Percentiles rank a stretch among this genome's conserved stretches.
Evolutionary conservation across 2,888 invertebrate species (phyloP).

Genomic region (Aplocera efformata): DNA sequence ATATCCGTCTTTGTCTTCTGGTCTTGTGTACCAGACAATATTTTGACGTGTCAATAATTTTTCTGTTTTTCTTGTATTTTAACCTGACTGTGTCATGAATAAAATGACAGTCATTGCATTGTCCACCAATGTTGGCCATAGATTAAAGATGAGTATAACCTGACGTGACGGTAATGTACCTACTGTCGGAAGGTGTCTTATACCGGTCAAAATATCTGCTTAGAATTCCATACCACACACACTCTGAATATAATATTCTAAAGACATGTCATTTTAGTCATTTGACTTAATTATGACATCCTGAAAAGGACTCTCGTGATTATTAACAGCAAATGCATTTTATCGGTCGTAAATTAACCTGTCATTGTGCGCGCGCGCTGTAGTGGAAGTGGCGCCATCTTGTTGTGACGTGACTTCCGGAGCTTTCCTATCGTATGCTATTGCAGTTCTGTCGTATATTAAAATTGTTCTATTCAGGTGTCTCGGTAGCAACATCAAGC

Average conservation of each 20-base stretch:
- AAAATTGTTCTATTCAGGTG: too few species aligned
- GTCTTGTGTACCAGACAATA: slow-evolving; percentile 1
- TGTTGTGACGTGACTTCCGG: slow-evolving; percentile 48
- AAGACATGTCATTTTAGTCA: neutral
- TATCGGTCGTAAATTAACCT: slow-evolving; percentile 5
- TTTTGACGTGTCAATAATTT: neutral
- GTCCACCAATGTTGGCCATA: too few species aligned
- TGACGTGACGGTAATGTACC: too few species aligned
- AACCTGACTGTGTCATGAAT: too few species aligned
- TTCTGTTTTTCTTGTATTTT: too few species aligned
- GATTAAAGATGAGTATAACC: too few species aligned
- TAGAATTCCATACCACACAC: too few species aligned
- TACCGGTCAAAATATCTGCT: too few species aligned
- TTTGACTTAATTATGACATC: slow-evolving; percentile 1
- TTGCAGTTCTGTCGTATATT: neutral
- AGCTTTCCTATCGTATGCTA: slow-evolving; percentile 28
- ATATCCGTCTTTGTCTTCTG: slow-evolving; percentile 8
- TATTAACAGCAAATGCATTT: neutral
- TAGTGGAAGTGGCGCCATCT: slow-evolving; percentile 49
- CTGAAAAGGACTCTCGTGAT: neutral
- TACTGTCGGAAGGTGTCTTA: too few species aligned
- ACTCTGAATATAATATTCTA: neutral
- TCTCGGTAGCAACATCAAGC: too few species aligned
- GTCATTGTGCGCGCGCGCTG: slow-evolving; percentile 24
- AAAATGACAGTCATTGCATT: too few species aligned